These are phyloP conservation scores for Vidua chalybeata DNA, from an alignment of 2,113 vertebrate genomes.

Conservation along the genomic window DNA sequence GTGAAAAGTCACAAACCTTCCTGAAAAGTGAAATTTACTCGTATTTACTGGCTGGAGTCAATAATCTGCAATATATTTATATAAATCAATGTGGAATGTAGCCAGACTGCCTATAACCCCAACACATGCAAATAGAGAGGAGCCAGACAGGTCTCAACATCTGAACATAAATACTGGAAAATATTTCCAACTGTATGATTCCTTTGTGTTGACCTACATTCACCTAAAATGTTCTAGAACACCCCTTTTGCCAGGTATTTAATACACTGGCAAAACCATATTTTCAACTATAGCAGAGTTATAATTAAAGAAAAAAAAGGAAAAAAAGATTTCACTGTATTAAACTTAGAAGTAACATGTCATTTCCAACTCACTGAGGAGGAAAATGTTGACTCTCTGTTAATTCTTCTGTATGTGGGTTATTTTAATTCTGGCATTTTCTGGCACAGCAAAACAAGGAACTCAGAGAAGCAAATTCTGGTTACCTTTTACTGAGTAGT, in stretches of 20 bases:
- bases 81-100: slow-evolving; percentile 73
- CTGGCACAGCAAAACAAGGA: not conserved
- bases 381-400: not conserved
- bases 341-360: not conserved
- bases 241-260: slow-evolving; percentile 52
- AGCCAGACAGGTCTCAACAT: slow-evolving; percentile 74
- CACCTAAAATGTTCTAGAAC: slow-evolving; percentile 65
- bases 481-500: not conserved
- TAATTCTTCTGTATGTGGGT: not conserved
- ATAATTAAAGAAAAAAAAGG: not conserved
- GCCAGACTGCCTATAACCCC: slow-evolving; percentile 59
- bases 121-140: slow-evolving; percentile 72
- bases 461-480: not conserved
- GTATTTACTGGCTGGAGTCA: slow-evolving; percentile 59
- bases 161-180: slow-evolving; percentile 75
- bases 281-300: slow-evolving; percentile 11
- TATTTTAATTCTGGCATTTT: not conserved
- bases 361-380: not conserved
- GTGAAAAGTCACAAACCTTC: slow-evolving; percentile 19
- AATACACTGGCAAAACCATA: slow-evolving; percentile 44
- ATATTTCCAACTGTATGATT: slow-evolving; percentile 68
- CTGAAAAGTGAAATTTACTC: slow-evolving; percentile 37
- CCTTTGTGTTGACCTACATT: slow-evolving; percentile 69
- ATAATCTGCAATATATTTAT: slow-evolving; percentile 70
- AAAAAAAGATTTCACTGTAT: not conserved